Evolutionary conservation across 2,888 invertebrate species (phyloP), one percentile per base, ranked within the genome.

Genomic region (Perithous albicinctus): DNA sequence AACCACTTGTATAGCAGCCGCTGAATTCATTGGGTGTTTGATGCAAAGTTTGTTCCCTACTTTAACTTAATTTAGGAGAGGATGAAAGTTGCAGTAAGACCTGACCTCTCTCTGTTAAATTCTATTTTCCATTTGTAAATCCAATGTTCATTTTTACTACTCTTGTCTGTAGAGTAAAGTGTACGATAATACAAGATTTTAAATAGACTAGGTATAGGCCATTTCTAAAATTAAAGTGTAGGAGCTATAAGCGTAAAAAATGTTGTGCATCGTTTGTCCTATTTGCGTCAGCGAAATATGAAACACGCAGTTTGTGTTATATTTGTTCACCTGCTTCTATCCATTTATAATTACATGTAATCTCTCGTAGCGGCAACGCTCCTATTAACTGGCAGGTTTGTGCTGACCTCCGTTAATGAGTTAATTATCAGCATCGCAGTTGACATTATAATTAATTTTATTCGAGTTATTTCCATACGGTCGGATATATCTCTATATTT

Each of bases 1-100:
- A 77, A 77, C 51, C 18, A 26, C 63, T 35, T 10, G 10, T 8
- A 35, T 6, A 63, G 38, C 6, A 46, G 26, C 38, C 18, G 48
- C 51, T 15, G 51, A 51, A 41, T 69, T 77, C 35, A 61, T 61
- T 15, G 48, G 48, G 29, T 48, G 69, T 61, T 77, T 18, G 48
- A 61, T 69, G 69, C 43, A 32, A 20, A 54, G 59, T 59, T 43
- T 15, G 41, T 56, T 72, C 15, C 26, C 23, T 12, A 20, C 23
- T 23, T n/a, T 20, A n/a, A n/a, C n/a, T 10, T 23, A 23, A 10
- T n/a, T 23, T 1, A 10, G 10, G 51, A 0, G 8, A 59, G 32
- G 32, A 59, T 59, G 29, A n/a, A 51, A 51, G 51, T 23, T 10
- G 51, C 51, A n/a, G 23, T 51, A 59, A 35, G 8, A 32, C 18